phyloP scores from a whole-genome alignment of 1,140 invertebrate genomes.

The Psilanteris sp. region DNA sequence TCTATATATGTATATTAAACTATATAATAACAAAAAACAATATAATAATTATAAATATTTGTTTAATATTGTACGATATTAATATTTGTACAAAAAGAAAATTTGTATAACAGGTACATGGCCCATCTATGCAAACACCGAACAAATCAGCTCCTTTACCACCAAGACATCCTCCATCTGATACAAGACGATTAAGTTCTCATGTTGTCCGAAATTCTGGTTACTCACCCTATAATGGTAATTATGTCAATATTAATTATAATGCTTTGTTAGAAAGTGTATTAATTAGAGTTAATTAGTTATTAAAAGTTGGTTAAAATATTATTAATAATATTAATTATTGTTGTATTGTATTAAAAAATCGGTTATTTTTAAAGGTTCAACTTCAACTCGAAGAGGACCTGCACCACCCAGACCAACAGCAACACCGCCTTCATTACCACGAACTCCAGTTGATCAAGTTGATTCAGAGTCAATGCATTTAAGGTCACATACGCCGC shows the following conservation, averaged over 20 bases:
- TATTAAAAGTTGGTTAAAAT: too few relatives aligned
- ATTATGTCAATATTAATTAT: too few relatives aligned
- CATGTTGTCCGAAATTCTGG: conserved; percentile 81
- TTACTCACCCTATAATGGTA: conserved; percentile 80
- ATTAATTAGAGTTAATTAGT: too few relatives aligned
- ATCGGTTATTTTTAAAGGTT: conserved; percentile 67
- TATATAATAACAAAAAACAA: too few relatives aligned
- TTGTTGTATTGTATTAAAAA: too few relatives aligned
- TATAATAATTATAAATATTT: too few relatives aligned
- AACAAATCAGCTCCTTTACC: conserved; percentile 82
- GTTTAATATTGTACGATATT: too few relatives aligned
- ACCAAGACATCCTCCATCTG: conserved; percentile 82
- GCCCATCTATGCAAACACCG: conserved; percentile 77
- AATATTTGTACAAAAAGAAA: too few relatives aligned
- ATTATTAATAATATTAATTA: too few relatives aligned
- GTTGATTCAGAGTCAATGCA: conserved; percentile 79
- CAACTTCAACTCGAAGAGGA: conserved; percentile 78
- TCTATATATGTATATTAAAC: too few relatives aligned
- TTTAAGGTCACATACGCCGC: conserved; percentile 83
- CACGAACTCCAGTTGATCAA: conserved; percentile 79
- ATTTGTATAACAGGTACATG: conserved; percentile 72
- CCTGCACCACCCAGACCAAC: conserved; percentile 80
- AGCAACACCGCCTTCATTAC: conserved; percentile 80
- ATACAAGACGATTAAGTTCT: conserved; percentile 81
- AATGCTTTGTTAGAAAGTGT: too few relatives aligned